Conservation (phyloP, 2,888 invertebrate genomes). For the Tinea trinotella region DNA sequence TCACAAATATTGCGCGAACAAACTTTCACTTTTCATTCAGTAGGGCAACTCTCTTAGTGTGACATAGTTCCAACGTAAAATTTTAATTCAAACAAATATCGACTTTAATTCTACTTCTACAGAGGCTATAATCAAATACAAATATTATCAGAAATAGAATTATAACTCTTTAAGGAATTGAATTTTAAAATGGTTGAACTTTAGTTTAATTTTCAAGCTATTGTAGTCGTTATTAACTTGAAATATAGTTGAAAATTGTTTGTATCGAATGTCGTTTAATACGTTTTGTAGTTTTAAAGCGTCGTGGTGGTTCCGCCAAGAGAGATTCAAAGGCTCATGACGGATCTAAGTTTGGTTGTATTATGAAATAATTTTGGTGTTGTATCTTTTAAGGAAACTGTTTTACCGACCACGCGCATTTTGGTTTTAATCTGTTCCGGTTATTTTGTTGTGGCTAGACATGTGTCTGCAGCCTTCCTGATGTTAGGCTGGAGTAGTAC, state of each 20-base stretch:
- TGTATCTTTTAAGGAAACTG: neutral
- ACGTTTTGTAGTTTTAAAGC: conserved; percentile 16
- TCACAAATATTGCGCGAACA: conserved; percentile 26
- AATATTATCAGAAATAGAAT: conserved; percentile 29
- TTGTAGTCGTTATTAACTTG: neutral
- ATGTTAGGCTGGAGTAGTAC: too few species aligned
- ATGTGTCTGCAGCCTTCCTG: too few species aligned
- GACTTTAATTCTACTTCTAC: conserved; percentile 1
- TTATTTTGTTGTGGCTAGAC: too few species aligned
- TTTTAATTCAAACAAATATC: conserved; percentile 21
- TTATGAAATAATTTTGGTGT: neutral
- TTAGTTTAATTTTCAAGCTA: neutral
- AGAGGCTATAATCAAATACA: conserved; percentile 25
- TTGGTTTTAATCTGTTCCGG: too few species aligned
- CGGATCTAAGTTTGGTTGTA: neutral
- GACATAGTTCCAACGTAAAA: conserved; percentile 29
- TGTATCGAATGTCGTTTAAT: conserved; percentile 29
- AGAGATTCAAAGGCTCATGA: conserved; percentile 50
- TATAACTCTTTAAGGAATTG: neutral
- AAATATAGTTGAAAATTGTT: neutral
- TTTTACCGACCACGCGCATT: too few species aligned
- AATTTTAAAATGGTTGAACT: neutral
- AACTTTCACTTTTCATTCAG: conserved; percentile 68
- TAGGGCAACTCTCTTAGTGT: conserved; percentile 48
- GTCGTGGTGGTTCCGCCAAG: conserved; percentile 41